phyloP scores from a whole-genome alignment of 2,797 vertebrate species.

The Lepidocolaptes lacrymiger region DNA sequence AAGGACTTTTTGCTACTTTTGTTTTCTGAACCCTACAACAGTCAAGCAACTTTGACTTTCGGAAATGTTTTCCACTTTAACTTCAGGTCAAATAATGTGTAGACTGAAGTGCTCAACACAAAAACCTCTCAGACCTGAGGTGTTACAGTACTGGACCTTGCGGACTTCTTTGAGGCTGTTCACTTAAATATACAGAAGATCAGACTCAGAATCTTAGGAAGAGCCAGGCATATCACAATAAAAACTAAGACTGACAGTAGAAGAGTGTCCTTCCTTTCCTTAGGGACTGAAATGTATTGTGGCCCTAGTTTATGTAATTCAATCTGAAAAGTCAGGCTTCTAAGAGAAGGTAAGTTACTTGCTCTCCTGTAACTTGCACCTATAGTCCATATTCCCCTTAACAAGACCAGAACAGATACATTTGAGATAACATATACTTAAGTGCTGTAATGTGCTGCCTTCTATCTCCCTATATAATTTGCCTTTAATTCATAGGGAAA shows the following conservation, averaged over 20 bases:
- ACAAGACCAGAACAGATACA: neutral
- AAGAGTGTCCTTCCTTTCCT: neutral
- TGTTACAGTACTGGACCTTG: neutral
- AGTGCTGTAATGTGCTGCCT: neutral
- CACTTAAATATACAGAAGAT: neutral
- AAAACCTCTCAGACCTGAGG: neutral
- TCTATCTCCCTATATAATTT: neutral
- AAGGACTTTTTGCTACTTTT: neutral
- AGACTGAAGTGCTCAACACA: neutral
- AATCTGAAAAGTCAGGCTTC: neutral
- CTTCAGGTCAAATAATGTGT: neutral
- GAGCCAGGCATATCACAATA: neutral
- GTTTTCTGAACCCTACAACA: neutral
- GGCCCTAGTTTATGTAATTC: neutral
- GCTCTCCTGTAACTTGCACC: neutral
- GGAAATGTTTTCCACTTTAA: neutral
- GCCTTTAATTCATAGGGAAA: neutral
- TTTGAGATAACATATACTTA: neutral
- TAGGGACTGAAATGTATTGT: neutral
- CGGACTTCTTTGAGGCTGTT: neutral
- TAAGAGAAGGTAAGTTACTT: neutral
- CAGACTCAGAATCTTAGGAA: neutral
- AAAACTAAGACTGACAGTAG: neutral
- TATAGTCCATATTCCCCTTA: neutral
- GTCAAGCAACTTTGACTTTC: neutral